These are phyloP conservation scores for Falco berigora DNA, from an alignment of 2,797 vertebrate species.

Conservation along the genomic window DNA sequence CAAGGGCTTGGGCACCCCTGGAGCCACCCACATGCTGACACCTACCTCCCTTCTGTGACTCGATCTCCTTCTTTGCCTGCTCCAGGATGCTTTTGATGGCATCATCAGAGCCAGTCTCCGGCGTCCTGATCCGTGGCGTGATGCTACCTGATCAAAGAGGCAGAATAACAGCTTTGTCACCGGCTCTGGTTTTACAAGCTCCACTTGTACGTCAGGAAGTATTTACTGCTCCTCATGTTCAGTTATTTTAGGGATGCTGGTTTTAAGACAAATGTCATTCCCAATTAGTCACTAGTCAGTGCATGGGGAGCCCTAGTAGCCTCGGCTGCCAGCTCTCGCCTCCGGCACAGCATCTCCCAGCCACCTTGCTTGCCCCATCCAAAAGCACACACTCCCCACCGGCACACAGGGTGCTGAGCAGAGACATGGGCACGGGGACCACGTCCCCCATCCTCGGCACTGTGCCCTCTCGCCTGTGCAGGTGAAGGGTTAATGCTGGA, in stretches of 20 bases:
- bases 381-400: not conserved
- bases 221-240: not conserved
- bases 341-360: not conserved
- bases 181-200: not conserved
- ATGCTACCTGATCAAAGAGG: constrained; percentile 89
- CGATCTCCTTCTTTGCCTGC: constrained; percentile 99
- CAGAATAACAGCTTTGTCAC: constrained; percentile 9
- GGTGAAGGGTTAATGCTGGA: not conserved
- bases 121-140: constrained; percentile 96
- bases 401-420: accelerated
- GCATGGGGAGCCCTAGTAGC: not conserved
- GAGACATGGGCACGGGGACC: accelerated
- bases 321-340: not conserved
- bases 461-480: not conserved
- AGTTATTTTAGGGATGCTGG: constrained; percentile 18
- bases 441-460: accelerated
- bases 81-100: constrained; percentile 99
- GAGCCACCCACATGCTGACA: not conserved
- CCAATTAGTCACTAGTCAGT: accelerated
- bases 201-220: not conserved
- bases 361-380: not conserved
- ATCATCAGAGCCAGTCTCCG: constrained; percentile 96
- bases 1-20: accelerated
- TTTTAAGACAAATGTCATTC: constrained; percentile 17
- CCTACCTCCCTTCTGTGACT: constrained; percentile 91